A percentile compares a stretch with the other conserved stretches of the same genome.
These are phyloP conservation scores for Drosophila glabriapex DNA, from an alignment of 2,888 invertebrate genomes.

Conservation along the genomic window DNA sequence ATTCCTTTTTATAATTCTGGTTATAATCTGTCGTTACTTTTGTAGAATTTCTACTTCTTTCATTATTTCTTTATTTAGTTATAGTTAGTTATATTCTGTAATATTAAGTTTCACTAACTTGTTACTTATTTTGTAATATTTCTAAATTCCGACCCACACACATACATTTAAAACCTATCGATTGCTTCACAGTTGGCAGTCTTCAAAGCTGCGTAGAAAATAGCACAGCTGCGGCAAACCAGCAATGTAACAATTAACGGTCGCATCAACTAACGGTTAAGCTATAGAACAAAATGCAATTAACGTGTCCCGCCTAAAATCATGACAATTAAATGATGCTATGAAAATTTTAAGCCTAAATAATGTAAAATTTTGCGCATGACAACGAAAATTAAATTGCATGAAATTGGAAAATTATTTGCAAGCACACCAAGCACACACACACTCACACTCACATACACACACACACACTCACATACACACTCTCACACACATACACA, in stretches of 20 bases:
- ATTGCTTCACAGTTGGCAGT: background rate
- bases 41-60: too few relatives aligned
- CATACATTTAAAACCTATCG: background rate
- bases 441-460: slow-evolving; percentile 11
- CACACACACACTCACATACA: slow-evolving; percentile 35
- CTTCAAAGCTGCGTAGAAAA: background rate
- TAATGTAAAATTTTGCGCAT: slow-evolving; percentile 45
- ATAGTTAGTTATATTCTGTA: background rate
- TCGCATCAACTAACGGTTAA: slow-evolving; percentile 48
- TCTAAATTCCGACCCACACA: background rate
- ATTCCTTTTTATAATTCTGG: too few relatives aligned
- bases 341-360: slow-evolving; percentile 41
- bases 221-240: background rate
- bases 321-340: slow-evolving; percentile 54
- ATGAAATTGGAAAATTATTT: slow-evolving; percentile 81
- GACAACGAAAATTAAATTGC: slow-evolving; percentile 77
- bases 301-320: slow-evolving; percentile 44
- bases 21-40: too few relatives aligned
- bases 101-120: background rate
- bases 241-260: background rate
- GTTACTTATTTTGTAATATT: background rate
- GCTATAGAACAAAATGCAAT: slow-evolving; percentile 63
- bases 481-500: slow-evolving; percentile 10
- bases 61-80: too few relatives aligned
- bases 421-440: slow-evolving; percentile 47